These are phyloP conservation scores for Lochmaea capreae DNA, from an alignment of 2,888 invertebrate species.

Conservation along the genomic window DNA sequence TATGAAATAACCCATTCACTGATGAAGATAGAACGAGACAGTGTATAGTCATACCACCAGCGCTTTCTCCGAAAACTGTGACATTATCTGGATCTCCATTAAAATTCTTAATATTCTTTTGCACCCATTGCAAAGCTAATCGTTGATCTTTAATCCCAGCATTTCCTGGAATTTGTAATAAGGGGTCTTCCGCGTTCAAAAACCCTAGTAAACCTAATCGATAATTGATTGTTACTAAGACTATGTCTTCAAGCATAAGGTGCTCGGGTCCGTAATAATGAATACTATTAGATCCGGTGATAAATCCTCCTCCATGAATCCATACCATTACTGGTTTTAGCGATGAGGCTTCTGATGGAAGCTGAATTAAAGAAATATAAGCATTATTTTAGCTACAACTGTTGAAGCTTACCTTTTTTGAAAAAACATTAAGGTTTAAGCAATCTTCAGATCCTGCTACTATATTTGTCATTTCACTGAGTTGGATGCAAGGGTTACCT, in stretches of 20 bases:
- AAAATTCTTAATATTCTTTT: slow-evolving; percentile 65
- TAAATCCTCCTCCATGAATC: slow-evolving; percentile 49
- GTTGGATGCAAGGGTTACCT: slow-evolving; percentile 43
- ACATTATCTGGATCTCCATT: slow-evolving; percentile 68
- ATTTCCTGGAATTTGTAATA: slow-evolving; percentile 64
- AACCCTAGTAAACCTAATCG: slow-evolving; percentile 47
- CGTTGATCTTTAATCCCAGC: slow-evolving; percentile 68
- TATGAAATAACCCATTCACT: slow-evolving; percentile 52
- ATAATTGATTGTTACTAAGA: slow-evolving; percentile 46
- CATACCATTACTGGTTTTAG: slow-evolving; percentile 49
- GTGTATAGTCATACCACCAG: slow-evolving; percentile 40
- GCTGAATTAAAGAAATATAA: neutral
- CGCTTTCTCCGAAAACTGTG: slow-evolving; percentile 55
- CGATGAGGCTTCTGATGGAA: neutral
- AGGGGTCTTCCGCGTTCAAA: slow-evolving; percentile 31
- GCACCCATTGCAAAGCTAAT: slow-evolving; percentile 67
- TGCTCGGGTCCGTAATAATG: slow-evolving; percentile 42
- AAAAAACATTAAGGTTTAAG: slow-evolving; percentile 45
- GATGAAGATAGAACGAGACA: slow-evolving; percentile 35
- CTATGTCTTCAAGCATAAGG: slow-evolving; percentile 43
- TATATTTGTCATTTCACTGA: slow-evolving; percentile 30
- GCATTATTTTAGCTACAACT: neutral
- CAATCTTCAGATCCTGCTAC: slow-evolving; percentile 48
- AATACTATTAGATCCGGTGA: slow-evolving; percentile 38
- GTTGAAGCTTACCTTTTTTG: slow-evolving; percentile 37